These are phyloP conservation scores for Catharus fuscescens DNA, from an alignment of 2,113 vertebrate genomes.

Conservation along the genomic window DNA sequence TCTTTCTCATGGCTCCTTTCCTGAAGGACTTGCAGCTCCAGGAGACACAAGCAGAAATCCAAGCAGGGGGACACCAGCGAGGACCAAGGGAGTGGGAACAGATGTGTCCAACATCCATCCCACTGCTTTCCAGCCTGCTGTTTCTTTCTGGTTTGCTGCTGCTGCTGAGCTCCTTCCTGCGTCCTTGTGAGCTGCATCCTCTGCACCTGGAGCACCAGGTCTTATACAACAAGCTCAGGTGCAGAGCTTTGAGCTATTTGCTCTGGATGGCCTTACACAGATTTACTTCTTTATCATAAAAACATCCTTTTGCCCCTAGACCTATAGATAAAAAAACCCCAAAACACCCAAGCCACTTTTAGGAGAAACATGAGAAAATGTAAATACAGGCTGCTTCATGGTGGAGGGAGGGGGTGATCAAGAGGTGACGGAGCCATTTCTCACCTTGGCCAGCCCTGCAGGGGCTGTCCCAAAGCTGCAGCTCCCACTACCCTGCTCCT, in stretches of 20 bases:
- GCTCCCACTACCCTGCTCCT: neutral
- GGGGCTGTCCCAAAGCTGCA: neutral
- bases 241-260: neutral
- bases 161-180: neutral
- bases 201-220: neutral
- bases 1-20: neutral
- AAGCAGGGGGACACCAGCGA: neutral
- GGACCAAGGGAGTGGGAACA: neutral
- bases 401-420: neutral
- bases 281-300: neutral
- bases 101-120: neutral
- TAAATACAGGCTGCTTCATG: neutral
- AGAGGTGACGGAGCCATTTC: neutral
- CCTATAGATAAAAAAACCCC: neutral
- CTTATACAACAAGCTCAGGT: neutral
- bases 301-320: neutral
- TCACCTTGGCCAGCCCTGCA: neutral
- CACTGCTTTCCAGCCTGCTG: neutral
- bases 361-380: neutral
- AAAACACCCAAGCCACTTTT: neutral
- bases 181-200: neutral
- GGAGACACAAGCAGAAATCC: neutral
- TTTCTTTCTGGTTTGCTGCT: neutral
- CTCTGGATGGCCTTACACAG: neutral
- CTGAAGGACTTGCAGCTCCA: neutral